A percentile compares a stretch with the other conserved stretches of the same genome.
phyloP scores from a whole-genome alignment of 2,888 invertebrate species.

The Hemistola chrysoprasaria region DNA sequence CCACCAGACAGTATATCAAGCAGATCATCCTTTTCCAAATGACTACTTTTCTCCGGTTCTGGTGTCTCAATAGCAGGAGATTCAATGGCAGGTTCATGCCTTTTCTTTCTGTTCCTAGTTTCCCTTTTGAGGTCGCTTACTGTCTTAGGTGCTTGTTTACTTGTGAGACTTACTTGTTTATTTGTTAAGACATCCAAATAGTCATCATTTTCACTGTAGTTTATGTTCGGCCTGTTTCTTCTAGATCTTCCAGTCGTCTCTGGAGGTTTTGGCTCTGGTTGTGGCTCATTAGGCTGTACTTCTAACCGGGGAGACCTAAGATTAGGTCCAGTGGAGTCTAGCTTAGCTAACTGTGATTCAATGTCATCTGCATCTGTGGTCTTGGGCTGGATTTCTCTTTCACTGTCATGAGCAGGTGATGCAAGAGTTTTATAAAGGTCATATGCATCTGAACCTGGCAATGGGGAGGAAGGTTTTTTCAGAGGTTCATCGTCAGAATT shows the following conservation, averaged over 20 bases:
- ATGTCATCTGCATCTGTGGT: constrained; percentile 54
- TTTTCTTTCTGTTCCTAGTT: constrained; percentile 63
- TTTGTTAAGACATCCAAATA: constrained; percentile 71
- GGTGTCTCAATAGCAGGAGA: constrained; percentile 32
- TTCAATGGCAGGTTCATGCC: constrained; percentile 49
- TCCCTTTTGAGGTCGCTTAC: constrained; percentile 71
- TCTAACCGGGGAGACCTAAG: constrained; percentile 57
- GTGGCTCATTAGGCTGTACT: constrained; percentile 52
- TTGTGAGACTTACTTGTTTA: constrained; percentile 47
- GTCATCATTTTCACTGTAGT: constrained; percentile 82
- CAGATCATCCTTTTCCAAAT: constrained; percentile 56
- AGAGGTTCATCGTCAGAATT: constrained; percentile 60
- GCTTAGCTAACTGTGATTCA: constrained; percentile 60
- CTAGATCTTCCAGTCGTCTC: constrained; percentile 68
- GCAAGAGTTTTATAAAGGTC: constrained; percentile 78
- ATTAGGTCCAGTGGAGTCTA: constrained; percentile 53
- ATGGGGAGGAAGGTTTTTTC: constrained; percentile 74
- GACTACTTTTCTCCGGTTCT: constrained; percentile 46
- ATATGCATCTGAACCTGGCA: constrained; percentile 74
- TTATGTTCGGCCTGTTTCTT: constrained; percentile 73
- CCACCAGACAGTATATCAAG: constrained; percentile 61
- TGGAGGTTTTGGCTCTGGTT: constrained; percentile 70
- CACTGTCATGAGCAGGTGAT: constrained; percentile 63
- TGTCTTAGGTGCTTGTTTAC: constrained; percentile 60
- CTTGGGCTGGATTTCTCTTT: constrained; percentile 49